Evolutionary conservation across 2,888 invertebrate species (phyloP).

Genomic region (Synergus gifuensis): DNA sequence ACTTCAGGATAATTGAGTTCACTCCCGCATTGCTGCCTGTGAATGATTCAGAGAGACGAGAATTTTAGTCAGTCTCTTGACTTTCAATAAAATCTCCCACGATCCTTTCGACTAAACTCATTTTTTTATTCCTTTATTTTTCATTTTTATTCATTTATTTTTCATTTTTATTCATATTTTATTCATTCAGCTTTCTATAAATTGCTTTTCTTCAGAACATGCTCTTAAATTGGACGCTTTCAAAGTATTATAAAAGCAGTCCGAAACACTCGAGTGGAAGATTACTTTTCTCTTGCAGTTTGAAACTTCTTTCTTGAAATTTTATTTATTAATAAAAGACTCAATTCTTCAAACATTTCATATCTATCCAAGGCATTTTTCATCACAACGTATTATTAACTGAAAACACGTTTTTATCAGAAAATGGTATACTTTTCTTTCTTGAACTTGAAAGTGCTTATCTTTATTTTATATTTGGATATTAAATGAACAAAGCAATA

Average conservation of each 20-base stretch:
- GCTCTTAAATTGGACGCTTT: not conserved
- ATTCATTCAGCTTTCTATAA: not conserved
- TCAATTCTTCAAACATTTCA: not conserved
- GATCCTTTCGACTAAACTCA: not conserved
- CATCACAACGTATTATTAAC: not conserved
- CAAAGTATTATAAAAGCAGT: not conserved
- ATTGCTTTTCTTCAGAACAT: too few species aligned
- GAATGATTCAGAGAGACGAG: not conserved
- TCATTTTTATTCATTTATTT: too few species aligned
- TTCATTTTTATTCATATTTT: not conserved
- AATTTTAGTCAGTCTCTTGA: not conserved
- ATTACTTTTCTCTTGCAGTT: not conserved
- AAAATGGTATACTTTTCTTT: not conserved
- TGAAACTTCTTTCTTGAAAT: not conserved
- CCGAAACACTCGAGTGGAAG: not conserved
- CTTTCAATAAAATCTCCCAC: not conserved
- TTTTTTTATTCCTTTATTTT: too few species aligned
- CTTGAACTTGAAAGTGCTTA: not conserved
- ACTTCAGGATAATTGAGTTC: slow-evolving; percentile 6
- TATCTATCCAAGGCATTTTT: not conserved
- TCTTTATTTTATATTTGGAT: not conserved
- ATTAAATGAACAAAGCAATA: too few species aligned
- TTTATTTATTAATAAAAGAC: not conserved
- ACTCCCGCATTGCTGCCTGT: not conserved
- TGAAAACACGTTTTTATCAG: slow-evolving; percentile 34